Evolutionary conservation across 2,113 vertebrate genomes (phyloP), one percentile per base, ranked within the genome.

Genomic region (Podarcis muralis): DNA sequence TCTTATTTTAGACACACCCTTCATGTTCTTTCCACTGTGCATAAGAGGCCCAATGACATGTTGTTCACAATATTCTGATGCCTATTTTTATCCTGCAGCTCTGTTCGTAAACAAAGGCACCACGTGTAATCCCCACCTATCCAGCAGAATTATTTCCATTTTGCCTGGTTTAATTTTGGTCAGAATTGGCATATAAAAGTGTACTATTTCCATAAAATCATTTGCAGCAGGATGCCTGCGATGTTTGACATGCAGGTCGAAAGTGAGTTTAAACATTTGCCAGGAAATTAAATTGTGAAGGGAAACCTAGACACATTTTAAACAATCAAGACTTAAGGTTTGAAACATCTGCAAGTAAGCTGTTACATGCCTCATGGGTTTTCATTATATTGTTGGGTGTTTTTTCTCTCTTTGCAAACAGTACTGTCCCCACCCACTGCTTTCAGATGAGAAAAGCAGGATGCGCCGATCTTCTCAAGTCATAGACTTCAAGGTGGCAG

Each of bases 1-100:
- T 96, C 96, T 96, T 97, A 97, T 97, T 98, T 97, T 97, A 97
- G 96, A 94, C 93, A 92, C 93, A 94, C 94, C 90, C 95, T 97
- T 94, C 91, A 37, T 93, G 91, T 96, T 96, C 95, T 95, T 96
- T 94, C 94, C 93, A 92, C 93, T 93, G 94, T 88, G 93, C 59
- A 13, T 93, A 91, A 91, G 91, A 91, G 92, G 87, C 94, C 94
- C 94, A 97, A 95, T 96, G 97, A 95, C 95, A 95, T 90, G 94
- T 95, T 95, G 87, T 96, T 96, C 93, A 96, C 94, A 95, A 94
- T 95, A 96, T 94, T 96, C 95, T 91, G 93, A 95, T 95, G 91
- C 96, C 96, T 96, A 93, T 95, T 97, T 96, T 97, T 96, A 96
- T 95, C 95, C 94, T 96, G 96, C 94, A 93, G 92, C 94, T 96